Base-by-base conservation (phyloP, 2,888 invertebrate species). In the Tetrapedia diversipes region DNA sequence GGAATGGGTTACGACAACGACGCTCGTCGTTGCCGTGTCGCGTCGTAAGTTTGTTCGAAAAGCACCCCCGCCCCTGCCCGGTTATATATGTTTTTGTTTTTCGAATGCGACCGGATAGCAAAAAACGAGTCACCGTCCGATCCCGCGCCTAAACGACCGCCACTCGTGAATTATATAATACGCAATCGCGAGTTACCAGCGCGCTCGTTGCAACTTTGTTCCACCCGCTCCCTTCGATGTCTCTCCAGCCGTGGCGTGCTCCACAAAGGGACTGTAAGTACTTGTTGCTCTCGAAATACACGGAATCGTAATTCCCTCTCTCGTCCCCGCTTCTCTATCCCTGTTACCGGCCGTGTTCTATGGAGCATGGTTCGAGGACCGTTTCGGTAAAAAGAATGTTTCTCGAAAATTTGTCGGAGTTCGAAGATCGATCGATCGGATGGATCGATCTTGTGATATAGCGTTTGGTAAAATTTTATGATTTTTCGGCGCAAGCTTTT, bases 221-320 rank as follows among this genome's bases (percentile, higher is more conserved):
- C 75, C 60, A n/a, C n/a, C 37, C 63, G 79, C 79, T 84, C 76
- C 71, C 83, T 76, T 81, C 72, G 74, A 72, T 65, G 71, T 75
- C 74, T 78, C 82, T 83, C 83, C 74, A 64, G 68, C 66, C 64
- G 66, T 68, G 59, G 68, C 78, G 68, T 74, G 75, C 79, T 65
- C 70, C 66, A 83, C 77, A 72, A 75, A 82, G 81, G 77, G 83
- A 72, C 77, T 71, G 74, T 80, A 83, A 78, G 81, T 82, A 85
- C 85, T 86, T 86, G 85, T 85, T 86, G 85, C 84, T 84, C 82
- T 82, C 80, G 71, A 84, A 84, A 81, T 81, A 77, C 74, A 73
- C 64, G 68, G 81, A 83, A 81, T 79, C 79, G 81, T 76, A 80
- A 77, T 75, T 80, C 77, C 78, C 76, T 73, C 77, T 72, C 66